Evolutionary conservation across 1,140 invertebrate genomes (phyloP).

Genomic region (Leptinotarsa texana): DNA sequence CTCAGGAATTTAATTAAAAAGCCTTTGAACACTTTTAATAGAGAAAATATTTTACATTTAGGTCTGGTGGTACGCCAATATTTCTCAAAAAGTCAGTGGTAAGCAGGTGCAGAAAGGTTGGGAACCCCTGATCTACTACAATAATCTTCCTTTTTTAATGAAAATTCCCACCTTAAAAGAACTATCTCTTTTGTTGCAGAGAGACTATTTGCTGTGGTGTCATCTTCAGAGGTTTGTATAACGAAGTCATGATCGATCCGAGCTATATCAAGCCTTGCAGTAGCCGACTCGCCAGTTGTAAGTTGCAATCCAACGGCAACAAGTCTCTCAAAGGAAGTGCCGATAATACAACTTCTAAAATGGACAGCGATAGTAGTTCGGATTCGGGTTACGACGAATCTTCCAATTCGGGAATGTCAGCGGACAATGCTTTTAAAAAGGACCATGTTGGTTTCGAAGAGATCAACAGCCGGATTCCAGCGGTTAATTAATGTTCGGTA

Average conservation of each 20-base stretch:
- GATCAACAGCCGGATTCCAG: constrained; percentile 35
- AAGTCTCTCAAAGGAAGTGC: not conserved
- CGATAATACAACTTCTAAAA: constrained; percentile 42
- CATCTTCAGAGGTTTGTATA: constrained; percentile 69
- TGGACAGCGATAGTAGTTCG: constrained; percentile 64
- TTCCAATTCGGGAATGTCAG: constrained; percentile 56
- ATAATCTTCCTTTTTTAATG: no score
- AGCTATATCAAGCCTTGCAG: constrained; percentile 66
- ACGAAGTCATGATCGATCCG: constrained; percentile 69
- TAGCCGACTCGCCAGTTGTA: constrained; percentile 51
- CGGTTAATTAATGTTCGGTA: constrained; percentile 32
- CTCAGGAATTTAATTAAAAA: no score
- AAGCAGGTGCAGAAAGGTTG: no score
- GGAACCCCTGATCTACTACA: not conserved
- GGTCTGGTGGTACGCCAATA: no score
- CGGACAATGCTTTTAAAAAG: constrained; percentile 31
- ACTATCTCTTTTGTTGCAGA: constrained; percentile 56
- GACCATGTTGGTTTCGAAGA: constrained; percentile 46
- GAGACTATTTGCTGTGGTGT: constrained; percentile 74
- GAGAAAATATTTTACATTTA: no score
- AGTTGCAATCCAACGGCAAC: constrained; percentile 29
- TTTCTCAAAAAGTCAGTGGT: no score
- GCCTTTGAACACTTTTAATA: no score
- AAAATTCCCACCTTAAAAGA: not conserved
- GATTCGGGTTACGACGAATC: constrained; percentile 69